phyloP scores from a whole-genome alignment of 2,888 invertebrate species.

The Tricholauxania praeusta region DNA sequence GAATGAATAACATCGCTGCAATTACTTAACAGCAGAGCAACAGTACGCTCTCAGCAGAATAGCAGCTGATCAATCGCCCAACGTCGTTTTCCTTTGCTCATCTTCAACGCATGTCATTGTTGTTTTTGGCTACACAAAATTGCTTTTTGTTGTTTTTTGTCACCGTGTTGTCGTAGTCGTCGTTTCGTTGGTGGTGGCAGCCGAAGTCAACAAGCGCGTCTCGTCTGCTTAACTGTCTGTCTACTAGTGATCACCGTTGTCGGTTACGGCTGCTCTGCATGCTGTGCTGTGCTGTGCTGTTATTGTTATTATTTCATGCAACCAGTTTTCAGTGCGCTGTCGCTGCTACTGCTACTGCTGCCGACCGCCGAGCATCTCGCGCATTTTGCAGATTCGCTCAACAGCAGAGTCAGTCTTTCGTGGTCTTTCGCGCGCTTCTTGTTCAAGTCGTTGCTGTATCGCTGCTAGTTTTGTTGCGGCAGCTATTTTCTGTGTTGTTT shows the following conservation, averaged over 20 bases:
- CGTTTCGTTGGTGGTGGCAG: neutral
- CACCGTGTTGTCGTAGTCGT: slow-evolving; percentile 37
- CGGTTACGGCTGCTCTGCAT: slow-evolving; percentile 37
- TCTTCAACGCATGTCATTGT: slow-evolving; percentile 22
- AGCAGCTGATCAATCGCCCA: neutral
- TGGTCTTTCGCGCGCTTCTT: slow-evolving; percentile 62
- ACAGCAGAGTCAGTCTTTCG: slow-evolving; percentile 64
- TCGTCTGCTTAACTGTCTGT: too few relatives aligned
- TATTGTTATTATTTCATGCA: slow-evolving; percentile 49
- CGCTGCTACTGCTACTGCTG: slow-evolving; percentile 37
- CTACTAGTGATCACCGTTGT: too few relatives aligned
- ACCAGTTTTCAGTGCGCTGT: slow-evolving; percentile 21
- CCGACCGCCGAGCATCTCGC: slow-evolving; percentile 48
- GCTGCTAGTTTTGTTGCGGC: slow-evolving; percentile 51
- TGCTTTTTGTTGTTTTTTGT: slow-evolving; percentile 23
- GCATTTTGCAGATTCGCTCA: slow-evolving; percentile 65
- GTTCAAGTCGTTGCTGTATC: slow-evolving; percentile 55
- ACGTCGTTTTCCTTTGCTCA: slow-evolving; percentile 17
- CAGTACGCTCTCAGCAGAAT: neutral
- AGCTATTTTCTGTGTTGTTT: slow-evolving; percentile 32
- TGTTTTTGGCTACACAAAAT: slow-evolving; percentile 22
- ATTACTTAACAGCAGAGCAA: too few relatives aligned
- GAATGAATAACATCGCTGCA: too few relatives aligned
- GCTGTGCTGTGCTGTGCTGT: slow-evolving; percentile 28
- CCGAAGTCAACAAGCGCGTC: neutral